Conservation (phyloP, 2,888 invertebrate genomes). For the Parnassius smintheus region DNA sequence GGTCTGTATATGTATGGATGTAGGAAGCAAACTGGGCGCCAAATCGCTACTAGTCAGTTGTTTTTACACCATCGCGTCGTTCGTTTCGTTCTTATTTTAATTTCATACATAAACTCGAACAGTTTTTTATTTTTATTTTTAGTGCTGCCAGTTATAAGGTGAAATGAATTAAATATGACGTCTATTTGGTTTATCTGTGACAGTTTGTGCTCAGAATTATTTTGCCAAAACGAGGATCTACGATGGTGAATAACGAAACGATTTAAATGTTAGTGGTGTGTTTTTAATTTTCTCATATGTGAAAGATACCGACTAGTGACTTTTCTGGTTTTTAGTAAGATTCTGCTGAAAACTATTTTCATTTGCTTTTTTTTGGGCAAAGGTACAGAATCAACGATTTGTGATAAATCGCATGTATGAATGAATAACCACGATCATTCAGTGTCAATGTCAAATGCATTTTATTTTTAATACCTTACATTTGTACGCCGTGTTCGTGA, state of each 20-base stretch:
- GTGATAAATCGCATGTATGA: no score
- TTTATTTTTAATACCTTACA: neutral
- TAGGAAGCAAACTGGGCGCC: conserved; percentile 46
- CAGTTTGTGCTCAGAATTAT: conserved; percentile 1
- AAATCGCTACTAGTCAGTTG: conserved; percentile 44
- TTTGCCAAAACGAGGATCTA: conserved; percentile 11
- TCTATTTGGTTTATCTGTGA: neutral
- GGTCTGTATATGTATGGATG: conserved; percentile 49
- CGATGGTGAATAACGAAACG: conserved; percentile 6
- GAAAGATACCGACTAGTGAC: no score
- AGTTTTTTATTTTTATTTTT: neutral
- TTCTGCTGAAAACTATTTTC: no score
- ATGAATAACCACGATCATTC: neutral
- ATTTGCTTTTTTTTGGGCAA: no score
- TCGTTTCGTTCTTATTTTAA: conserved; percentile 35
- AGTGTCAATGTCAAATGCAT: conserved; percentile 6
- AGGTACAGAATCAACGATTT: no score
- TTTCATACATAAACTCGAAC: conserved; percentile 27
- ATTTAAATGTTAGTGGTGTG: conserved; percentile 11
- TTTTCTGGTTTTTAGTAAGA: no score
- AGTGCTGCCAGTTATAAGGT: neutral
- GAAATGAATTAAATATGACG: neutral
- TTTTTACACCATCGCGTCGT: conserved; percentile 43
- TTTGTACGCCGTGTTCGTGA: neutral
- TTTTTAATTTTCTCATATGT: neutral